These are phyloP conservation scores for Diplazon laetatorius DNA, from an alignment of 2,888 invertebrate genomes.

Conservation along the genomic window DNA sequence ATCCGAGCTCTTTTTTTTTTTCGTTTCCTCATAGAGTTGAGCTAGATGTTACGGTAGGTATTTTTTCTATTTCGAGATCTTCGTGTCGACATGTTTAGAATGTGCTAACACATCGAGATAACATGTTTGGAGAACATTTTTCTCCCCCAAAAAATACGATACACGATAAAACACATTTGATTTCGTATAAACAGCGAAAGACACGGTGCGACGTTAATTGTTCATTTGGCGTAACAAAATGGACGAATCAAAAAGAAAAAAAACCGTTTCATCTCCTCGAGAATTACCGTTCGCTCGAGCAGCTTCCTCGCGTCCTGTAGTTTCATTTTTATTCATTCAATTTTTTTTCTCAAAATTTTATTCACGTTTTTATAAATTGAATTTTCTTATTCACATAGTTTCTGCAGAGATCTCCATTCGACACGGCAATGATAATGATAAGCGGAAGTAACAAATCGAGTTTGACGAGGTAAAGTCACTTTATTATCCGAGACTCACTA, in stretches of 20 bases:
- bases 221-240: slow-evolving; percentile 56
- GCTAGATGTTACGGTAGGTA: too few relatives aligned
- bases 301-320: slow-evolving; percentile 26
- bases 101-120: too few relatives aligned
- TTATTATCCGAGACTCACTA: slow-evolving; percentile 38
- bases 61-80: too few relatives aligned
- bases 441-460: slow-evolving; percentile 65
- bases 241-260: slow-evolving; percentile 24
- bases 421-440: slow-evolving; percentile 63
- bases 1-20: slow-evolving; percentile 3
- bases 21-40: too few relatives aligned
- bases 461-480: slow-evolving; percentile 61
- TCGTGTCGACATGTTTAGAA: too few relatives aligned
- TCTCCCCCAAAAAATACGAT: too few relatives aligned
- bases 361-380: slow-evolving; percentile 10
- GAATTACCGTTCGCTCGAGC: neutral
- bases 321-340: slow-evolving; percentile 2
- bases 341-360: slow-evolving; percentile 17
- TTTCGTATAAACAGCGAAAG: neutral
- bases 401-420: slow-evolving; percentile 34
- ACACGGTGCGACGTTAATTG: slow-evolving; percentile 50
- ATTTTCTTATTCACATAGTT: slow-evolving; percentile 10
- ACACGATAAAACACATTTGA: neutral
- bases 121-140: too few relatives aligned
- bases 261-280: slow-evolving; percentile 11